phyloP scores from a whole-genome alignment of 2,797 vertebrate genomes.

The Halcyon badia region DNA sequence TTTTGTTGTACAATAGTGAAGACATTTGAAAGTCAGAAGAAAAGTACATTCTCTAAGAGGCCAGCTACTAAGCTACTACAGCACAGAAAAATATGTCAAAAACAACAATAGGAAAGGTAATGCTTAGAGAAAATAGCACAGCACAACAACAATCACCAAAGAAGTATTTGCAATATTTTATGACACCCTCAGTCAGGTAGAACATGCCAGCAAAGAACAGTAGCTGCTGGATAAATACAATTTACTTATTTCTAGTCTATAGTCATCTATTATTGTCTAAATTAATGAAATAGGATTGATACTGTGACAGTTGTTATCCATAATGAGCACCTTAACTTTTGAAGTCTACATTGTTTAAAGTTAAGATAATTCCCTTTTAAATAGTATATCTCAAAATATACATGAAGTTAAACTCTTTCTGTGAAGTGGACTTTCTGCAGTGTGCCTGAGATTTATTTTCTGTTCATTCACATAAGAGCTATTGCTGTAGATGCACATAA shows the following conservation, averaged over 20 bases:
- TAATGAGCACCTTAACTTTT: neutral
- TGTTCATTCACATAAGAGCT: neutral
- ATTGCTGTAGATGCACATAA: conserved; percentile 7
- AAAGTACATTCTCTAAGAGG: neutral
- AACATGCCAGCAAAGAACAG: neutral
- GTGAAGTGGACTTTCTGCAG: conserved; percentile 6
- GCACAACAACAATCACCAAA: fast-evolving
- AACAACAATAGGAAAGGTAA: neutral
- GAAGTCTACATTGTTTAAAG: conserved; percentile 14
- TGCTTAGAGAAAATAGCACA: neutral
- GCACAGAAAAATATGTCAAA: neutral
- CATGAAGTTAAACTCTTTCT: neutral
- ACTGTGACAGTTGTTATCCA: neutral
- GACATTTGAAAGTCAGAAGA: neutral
- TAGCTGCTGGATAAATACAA: conserved; percentile 14
- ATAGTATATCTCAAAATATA: neutral
- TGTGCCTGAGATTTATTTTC: neutral
- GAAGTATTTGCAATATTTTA: neutral
- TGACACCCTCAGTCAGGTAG: neutral
- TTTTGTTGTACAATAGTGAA: neutral
- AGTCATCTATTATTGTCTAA: conserved; percentile 27
- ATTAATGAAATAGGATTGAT: neutral
- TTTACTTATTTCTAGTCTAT: conserved; percentile 18
- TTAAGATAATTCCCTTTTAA: conserved; percentile 10
- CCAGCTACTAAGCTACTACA: neutral